A percentile compares a stretch with the other conserved stretches of the same genome.
Evolutionary conservation across 2,888 invertebrate species (phyloP).

Genomic region (Rhagophthalmus giganteus): DNA sequence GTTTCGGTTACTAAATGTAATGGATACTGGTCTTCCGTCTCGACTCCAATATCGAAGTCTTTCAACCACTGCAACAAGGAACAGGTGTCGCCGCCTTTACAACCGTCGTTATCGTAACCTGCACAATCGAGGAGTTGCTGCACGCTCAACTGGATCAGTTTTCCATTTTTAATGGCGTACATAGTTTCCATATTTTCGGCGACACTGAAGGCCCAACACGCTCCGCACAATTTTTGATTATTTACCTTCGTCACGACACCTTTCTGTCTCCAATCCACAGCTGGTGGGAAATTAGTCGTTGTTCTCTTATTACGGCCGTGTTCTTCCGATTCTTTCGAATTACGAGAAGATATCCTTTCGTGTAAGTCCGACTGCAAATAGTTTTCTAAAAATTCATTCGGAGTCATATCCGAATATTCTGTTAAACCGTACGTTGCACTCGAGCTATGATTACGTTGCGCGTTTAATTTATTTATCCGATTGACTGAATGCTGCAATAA

Average conservation of each 20-base stretch:
- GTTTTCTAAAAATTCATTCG: slow-evolving; percentile 59
- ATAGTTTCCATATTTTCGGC: slow-evolving; percentile 76
- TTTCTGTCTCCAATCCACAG: slow-evolving; percentile 58
- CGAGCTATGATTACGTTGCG: slow-evolving; percentile 48
- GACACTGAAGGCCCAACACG: slow-evolving; percentile 86
- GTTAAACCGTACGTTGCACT: slow-evolving; percentile 64
- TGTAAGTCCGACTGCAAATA: slow-evolving; percentile 48
- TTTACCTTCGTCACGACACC: slow-evolving; percentile 68
- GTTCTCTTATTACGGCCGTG: slow-evolving; percentile 1
- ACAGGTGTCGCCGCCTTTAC: slow-evolving; percentile 81
- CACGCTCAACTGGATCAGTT: slow-evolving; percentile 67
- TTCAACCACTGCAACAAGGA: slow-evolving; percentile 74
- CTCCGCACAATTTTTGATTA: slow-evolving; percentile 77
- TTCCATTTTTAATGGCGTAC: slow-evolving; percentile 68
- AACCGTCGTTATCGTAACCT: slow-evolving; percentile 70
- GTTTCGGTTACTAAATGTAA: slow-evolving; percentile 58
- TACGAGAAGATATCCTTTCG: slow-evolving; percentile 10
- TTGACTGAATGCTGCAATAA: slow-evolving; percentile 56
- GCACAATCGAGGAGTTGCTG: slow-evolving; percentile 86
- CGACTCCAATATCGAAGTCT: slow-evolving; percentile 60
- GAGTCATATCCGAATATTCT: slow-evolving; percentile 63
- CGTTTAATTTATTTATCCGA: slow-evolving; percentile 57
- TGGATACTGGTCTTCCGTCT: slow-evolving; percentile 66
- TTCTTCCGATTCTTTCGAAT: not conserved
- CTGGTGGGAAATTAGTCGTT: slow-evolving; percentile 38